phyloP scores from a whole-genome alignment of 2,113 vertebrate species.

The Eretmochelys imbricata region DNA sequence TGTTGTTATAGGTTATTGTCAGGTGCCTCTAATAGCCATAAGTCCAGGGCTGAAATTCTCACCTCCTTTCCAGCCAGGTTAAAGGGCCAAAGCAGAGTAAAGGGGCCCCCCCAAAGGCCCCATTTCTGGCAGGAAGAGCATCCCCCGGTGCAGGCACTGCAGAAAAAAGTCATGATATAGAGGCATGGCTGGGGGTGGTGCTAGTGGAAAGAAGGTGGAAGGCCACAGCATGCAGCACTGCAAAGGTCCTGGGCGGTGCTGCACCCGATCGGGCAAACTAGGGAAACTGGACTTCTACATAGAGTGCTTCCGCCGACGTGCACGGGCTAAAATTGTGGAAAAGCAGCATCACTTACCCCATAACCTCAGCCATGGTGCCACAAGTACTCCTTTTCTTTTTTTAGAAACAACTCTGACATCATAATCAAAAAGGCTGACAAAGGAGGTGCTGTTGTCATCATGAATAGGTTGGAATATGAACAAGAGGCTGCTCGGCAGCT shows the following conservation, averaged over 20 bases:
- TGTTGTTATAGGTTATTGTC: constrained; percentile 24
- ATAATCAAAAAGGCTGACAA: too few relatives aligned
- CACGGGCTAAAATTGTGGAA: too few relatives aligned
- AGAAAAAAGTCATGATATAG: not conserved
- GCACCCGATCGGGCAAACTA: accelerated
- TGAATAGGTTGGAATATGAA: too few relatives aligned
- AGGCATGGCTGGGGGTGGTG: accelerated
- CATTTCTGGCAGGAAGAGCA: not conserved
- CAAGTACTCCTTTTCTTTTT: too few relatives aligned
- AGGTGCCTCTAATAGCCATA: not conserved
- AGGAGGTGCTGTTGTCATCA: too few relatives aligned
- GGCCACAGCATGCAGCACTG: not conserved
- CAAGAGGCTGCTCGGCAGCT: too few relatives aligned
- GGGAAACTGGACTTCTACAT: too few relatives aligned
- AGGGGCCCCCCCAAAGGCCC: not conserved
- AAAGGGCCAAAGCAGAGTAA: not conserved
- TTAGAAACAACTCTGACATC: too few relatives aligned
- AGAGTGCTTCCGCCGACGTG: too few relatives aligned
- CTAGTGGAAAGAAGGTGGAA: not conserved
- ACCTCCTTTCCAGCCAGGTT: not conserved
- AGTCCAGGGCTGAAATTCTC: not conserved
- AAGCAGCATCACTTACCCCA: too few relatives aligned
- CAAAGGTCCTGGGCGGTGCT: too few relatives aligned
- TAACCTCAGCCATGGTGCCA: too few relatives aligned
- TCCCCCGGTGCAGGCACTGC: not conserved